Base-by-base conservation (phyloP, 2,113 vertebrate genomes). In the Sylvilagus bachmani region DNA sequence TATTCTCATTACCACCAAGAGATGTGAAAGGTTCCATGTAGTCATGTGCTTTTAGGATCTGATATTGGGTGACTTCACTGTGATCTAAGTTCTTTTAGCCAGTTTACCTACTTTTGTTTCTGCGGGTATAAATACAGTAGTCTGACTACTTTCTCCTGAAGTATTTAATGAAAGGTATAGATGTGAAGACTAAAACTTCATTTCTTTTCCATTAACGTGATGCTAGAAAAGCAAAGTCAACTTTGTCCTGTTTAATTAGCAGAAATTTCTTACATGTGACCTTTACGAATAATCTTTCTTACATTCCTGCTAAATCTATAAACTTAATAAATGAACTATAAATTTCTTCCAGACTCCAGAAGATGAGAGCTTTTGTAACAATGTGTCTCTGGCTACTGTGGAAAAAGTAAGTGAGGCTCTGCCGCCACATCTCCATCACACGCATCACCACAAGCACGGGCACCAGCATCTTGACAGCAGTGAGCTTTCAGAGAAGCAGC, bases 321-420 rank as follows among this genome's bases (percentile, higher is more conserved):
- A 49, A 13, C 6, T 53, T 91, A 36, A 55, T 66, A 87, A 96
- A 22, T 61, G 44, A 51, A 66, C 84, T 88, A 55, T 80, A 89
- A 79, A 88, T 97, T n/a, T 96, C 88, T 98, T 98, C 6, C 95
- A 99, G 98, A 97, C 95, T 8, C 88, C 74, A 0, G 81, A 98
- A 94, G 71, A 92, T 74, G 97, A 97, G 83, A 79, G n/a, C 22
- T 27, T 97, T 61, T 99, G 98, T 96, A 97, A 96, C 84, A 98
- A 96, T 51, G 85, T 97, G 74, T 97, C 97, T n/a, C 97, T 71
- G 86, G 62, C 64, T 53, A 22, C 55, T 10, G 73, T 29, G 22
- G 92, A 94, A 38, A 80, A 91, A 64, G 61, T 95, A 25, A 22
- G 36, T 0, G 90, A 97, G 86, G 93, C 96, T 14, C 49, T 49